Evolutionary conservation across 2,888 invertebrate genomes (phyloP), one percentile per base, ranked within the genome.

Genomic region (Brassicogethes aeneus): DNA sequence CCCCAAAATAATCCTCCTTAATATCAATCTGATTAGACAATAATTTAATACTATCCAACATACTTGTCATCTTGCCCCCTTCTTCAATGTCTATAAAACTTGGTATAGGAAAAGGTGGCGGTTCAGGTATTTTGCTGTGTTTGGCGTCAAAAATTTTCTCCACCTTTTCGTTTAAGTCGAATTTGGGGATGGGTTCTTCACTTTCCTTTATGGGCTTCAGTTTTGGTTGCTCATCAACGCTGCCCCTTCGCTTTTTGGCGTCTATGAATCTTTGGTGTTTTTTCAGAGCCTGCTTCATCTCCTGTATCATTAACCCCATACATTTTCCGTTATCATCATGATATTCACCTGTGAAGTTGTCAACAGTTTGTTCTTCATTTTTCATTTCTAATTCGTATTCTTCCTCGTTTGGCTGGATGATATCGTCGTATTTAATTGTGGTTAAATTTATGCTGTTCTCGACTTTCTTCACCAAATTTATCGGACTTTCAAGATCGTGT

Each of bases 321-420:
- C 36, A 42, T 5, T 42, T 45, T 10, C 51, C 46, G 5, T 43
- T 36, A 15, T 46, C 46, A 13, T 52, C 46, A 3, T 43, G 40
- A 15, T 39, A 32, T 7, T 42, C 39, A 2, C 29, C 29, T n/a
- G 12, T 40, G 5, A 5, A 15, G 13, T 37, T 33, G 7, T 36
- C 16, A 15, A 14, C 37, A 2, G 16, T 16, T 3, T 42, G 45
- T 31, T 45, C 46, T 17, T 43, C 46, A n/a, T 33, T 32, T 14
- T 46, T 50, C 10, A 59, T 41, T 36, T 51, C 56, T 3, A 57
- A 37, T 36, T 57, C 56, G 17, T 45, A 59, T 17, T 55, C 53
- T 46, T 42, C 37, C n/a, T 57, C 59, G 40, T 56, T 55, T 3
- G 42, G 44, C 34, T 53, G 47, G 15, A 15, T 36, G 2, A 36